Percentiles rank a stretch among this genome's conserved stretches.
Conservation (phyloP, 92 coral and sea anemone genomes). For the Meandrina meandrites region DNA sequence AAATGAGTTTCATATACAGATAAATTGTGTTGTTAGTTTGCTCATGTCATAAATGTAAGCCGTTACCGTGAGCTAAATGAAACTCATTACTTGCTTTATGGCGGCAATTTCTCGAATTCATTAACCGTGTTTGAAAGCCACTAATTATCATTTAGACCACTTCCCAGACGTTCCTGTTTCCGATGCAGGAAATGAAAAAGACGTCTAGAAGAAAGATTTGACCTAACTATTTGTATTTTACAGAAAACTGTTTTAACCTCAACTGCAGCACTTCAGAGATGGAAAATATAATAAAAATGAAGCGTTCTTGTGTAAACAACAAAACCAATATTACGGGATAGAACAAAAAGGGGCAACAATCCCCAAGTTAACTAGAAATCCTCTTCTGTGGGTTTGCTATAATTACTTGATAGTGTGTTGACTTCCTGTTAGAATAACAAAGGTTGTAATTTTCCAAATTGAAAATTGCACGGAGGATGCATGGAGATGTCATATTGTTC, state of each 20-base stretch:
- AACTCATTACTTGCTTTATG: not conserved
- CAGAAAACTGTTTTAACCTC: not conserved
- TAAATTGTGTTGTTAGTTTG: too few relatives aligned
- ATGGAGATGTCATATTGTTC: not conserved
- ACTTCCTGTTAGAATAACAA: not conserved
- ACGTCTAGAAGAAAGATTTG: not conserved
- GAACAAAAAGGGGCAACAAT: not conserved
- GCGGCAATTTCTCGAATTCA: not conserved
- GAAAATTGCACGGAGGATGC: not conserved
- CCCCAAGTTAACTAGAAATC: not conserved
- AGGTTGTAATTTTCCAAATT: not conserved
- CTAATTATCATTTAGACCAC: not conserved
- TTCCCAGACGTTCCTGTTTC: not conserved
- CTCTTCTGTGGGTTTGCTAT: not conserved
- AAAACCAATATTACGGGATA: not conserved
- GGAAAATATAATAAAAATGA: not conserved
- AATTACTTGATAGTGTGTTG: not conserved
- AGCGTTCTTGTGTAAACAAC: slow-evolving; percentile 8
- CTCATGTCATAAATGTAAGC: not conserved
- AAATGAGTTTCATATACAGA: not conserved
- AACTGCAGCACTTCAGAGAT: not conserved
- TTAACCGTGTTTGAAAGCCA: not conserved
- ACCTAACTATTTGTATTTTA: not conserved
- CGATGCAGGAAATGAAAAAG: not conserved
- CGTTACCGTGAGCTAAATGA: not conserved